These are phyloP conservation scores for Oedothorax gibbosus DNA, from an alignment of 1,140 invertebrate genomes.

Conservation along the genomic window DNA sequence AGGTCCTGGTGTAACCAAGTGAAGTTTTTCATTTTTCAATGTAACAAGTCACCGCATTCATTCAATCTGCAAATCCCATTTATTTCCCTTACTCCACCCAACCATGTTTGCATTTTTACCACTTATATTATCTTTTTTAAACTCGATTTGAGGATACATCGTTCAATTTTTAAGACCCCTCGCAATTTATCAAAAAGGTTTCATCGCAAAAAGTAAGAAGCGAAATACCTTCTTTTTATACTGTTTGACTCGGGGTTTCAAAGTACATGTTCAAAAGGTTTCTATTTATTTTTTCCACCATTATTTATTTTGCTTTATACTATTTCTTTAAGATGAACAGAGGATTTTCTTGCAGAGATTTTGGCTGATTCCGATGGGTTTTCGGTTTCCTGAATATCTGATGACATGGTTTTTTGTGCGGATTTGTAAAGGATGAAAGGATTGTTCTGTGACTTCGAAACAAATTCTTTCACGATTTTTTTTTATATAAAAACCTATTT, in stretches of 20 bases:
- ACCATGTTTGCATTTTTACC: constrained; percentile 29
- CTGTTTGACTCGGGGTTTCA: constrained; percentile 1
- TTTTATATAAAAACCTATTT: no score
- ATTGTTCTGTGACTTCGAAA: constrained; percentile 4
- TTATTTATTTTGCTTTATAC: background rate
- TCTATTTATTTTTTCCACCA: background rate
- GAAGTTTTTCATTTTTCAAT: no score
- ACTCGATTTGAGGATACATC: constrained; percentile 45
- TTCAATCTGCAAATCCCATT: no score
- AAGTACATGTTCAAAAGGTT: background rate
- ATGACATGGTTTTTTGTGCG: constrained; percentile 26
- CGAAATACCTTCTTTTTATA: constrained; percentile 19
- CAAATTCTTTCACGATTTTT: constrained; percentile 9
- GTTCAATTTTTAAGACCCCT: constrained; percentile 37
- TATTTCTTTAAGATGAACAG: constrained; percentile 7
- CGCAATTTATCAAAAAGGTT: constrained; percentile 51
- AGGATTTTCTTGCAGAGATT: background rate
- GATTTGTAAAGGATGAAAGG: constrained; percentile 11
- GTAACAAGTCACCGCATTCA: no score
- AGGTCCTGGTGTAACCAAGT: no score
- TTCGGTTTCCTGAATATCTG: constrained; percentile 31
- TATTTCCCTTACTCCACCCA: background rate
- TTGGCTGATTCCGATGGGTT: constrained; percentile 23
- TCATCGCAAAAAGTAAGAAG: constrained; percentile 2
- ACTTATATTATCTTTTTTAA: constrained; percentile 27